Evolutionary conservation across 2,888 invertebrate species (phyloP).

Genomic region (Merodon equestris): DNA sequence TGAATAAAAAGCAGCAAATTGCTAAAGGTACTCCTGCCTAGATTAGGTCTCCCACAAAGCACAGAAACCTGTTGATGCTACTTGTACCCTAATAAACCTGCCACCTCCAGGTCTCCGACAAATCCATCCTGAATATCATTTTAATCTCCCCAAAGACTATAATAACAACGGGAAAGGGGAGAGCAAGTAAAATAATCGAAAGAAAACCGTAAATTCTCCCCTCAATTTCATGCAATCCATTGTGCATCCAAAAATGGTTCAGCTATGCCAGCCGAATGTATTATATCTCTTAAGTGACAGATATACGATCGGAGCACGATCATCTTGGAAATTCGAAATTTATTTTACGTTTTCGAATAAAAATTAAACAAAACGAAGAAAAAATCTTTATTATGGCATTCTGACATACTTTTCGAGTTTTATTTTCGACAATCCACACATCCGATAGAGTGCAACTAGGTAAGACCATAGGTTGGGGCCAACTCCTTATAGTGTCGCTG

Average conservation of each 20-base stretch:
- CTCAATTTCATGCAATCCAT: no score
- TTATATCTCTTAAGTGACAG: conserved; percentile 24
- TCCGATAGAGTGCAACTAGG: conserved; percentile 15
- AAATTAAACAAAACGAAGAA: conserved; percentile 48
- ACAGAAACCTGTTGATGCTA: conserved; percentile 47
- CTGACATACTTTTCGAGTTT: conserved; percentile 63
- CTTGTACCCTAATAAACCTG: conserved; percentile 61
- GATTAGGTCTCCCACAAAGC: conserved; percentile 41
- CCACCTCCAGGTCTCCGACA: conserved; percentile 29
- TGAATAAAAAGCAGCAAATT: no score
- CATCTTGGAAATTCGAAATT: conserved; percentile 52
- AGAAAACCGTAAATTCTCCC: background rate
- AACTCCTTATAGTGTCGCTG: conserved; percentile 39
- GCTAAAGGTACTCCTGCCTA: background rate
- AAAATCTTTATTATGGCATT: conserved; percentile 56
- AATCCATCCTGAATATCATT: background rate
- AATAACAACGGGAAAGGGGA: conserved; percentile 28
- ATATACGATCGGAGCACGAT: conserved; percentile 51
- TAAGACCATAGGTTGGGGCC: conserved; percentile 31
- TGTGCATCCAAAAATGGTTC: conserved; percentile 29
- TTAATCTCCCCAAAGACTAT: conserved; percentile 11
- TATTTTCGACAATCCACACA: conserved; percentile 49
- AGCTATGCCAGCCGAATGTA: conserved; percentile 17
- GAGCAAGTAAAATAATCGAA: conserved; percentile 1
- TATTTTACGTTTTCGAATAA: conserved; percentile 59